Conservation (phyloP, 2,113 vertebrate genomes). For the Neolamprologus tretocephalus region DNA sequence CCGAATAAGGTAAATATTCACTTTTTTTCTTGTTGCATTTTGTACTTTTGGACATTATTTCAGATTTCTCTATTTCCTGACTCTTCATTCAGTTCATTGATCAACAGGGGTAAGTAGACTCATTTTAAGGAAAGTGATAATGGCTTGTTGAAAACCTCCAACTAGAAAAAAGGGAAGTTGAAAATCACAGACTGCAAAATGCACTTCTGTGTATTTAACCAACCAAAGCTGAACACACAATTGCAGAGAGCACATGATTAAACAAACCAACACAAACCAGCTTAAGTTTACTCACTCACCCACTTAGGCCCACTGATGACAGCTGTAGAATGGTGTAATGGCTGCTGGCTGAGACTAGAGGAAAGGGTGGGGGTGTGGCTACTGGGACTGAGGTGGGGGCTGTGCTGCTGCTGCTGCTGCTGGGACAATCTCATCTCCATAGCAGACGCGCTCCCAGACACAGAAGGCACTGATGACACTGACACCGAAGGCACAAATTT, state of each 20-base stretch:
- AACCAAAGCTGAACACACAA: background rate
- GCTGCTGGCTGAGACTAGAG: slow-evolving; percentile 70
- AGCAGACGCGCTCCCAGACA: slow-evolving; percentile 67
- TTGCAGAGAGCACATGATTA: background rate
- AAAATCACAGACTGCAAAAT: background rate
- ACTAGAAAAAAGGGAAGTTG: background rate
- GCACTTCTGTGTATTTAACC: background rate
- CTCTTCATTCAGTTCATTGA: background rate
- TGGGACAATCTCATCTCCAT: slow-evolving; percentile 71
- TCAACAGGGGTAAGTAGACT: background rate
- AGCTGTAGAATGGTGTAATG: slow-evolving; percentile 71
- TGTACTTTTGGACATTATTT: background rate
- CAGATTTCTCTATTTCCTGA: background rate
- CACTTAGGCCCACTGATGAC: slow-evolving; percentile 71
- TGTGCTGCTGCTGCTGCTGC: slow-evolving; percentile 62
- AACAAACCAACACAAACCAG: background rate
- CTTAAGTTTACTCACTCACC: slow-evolving; percentile 71
- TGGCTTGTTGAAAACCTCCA: background rate
- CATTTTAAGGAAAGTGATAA: background rate
- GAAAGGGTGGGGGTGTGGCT: slow-evolving; percentile 68
- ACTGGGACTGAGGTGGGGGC: slow-evolving; percentile 76
- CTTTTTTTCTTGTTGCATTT: background rate
- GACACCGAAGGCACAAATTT: slow-evolving; percentile 93
- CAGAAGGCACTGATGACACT: slow-evolving; percentile 88
- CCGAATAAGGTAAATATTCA: background rate